Percentiles rank a stretch among this genome's conserved stretches.
These are phyloP conservation scores for Tipula unca DNA, from an alignment of 2,888 invertebrate genomes.

Conservation along the genomic window DNA sequence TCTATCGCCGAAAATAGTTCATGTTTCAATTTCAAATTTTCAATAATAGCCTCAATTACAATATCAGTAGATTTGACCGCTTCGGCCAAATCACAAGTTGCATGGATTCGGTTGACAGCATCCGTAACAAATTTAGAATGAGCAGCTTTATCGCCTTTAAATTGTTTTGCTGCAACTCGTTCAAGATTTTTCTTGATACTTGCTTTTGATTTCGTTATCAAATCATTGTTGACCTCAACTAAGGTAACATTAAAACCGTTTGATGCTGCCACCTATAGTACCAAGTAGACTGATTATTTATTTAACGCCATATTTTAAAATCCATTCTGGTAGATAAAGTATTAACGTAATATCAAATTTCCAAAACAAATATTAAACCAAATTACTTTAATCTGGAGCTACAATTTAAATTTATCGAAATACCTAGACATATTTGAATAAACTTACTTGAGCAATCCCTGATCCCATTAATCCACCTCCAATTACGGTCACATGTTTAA, in stretches of 20 bases:
- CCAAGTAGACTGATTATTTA: no score
- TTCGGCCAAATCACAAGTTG: slow-evolving; percentile 51
- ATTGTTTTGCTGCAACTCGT: slow-evolving; percentile 53
- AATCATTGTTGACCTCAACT: slow-evolving; percentile 65
- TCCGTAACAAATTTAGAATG: slow-evolving; percentile 59
- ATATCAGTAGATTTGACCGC: slow-evolving; percentile 61
- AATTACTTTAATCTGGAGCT: no score
- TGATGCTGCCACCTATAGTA: slow-evolving; percentile 67
- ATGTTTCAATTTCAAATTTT: slow-evolving; percentile 69
- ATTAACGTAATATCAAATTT: no score
- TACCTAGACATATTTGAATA: not conserved
- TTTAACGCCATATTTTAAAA: no score
- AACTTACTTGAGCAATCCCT: slow-evolving; percentile 76
- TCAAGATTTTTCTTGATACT: slow-evolving; percentile 51
- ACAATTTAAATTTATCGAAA: no score
- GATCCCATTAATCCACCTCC: slow-evolving; percentile 46
- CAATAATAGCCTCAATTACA: slow-evolving; percentile 79
- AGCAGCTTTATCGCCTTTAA: slow-evolving; percentile 56
- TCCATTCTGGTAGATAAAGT: no score
- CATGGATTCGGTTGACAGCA: slow-evolving; percentile 51
- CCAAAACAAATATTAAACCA: no score
- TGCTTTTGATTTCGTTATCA: slow-evolving; percentile 61
- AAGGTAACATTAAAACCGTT: slow-evolving; percentile 73
- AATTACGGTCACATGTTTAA: slow-evolving; percentile 73
- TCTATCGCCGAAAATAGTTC: slow-evolving; percentile 67